These are phyloP conservation scores for Anastatus disparis DNA, from an alignment of 1,140 invertebrate genomes.

Conservation along the genomic window DNA sequence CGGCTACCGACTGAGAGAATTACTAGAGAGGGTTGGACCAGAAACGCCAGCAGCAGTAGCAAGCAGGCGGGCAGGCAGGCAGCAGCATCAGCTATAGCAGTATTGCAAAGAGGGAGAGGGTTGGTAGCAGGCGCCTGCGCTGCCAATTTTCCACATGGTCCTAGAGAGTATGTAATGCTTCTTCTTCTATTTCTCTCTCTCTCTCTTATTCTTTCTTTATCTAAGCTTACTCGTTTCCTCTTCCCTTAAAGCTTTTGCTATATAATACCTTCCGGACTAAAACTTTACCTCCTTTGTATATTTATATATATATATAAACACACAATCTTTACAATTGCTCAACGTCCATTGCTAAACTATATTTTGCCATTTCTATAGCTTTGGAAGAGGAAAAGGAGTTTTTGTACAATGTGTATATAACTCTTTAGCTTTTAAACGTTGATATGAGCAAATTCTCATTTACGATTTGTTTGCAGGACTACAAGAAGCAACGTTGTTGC, in stretches of 20 bases:
- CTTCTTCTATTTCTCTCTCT: background rate
- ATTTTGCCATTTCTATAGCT: too few species aligned
- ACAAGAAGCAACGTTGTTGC: too few species aligned
- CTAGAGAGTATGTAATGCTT: background rate
- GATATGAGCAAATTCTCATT: slow-evolving; percentile 14
- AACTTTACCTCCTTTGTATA: too few species aligned
- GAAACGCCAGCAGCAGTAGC: slow-evolving; percentile 37
- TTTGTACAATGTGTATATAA: too few species aligned
- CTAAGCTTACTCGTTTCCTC: background rate
- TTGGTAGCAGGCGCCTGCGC: slow-evolving; percentile 50
- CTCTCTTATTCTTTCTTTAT: background rate
- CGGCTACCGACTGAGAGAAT: slow-evolving; percentile 53
- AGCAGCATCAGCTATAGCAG: too few species aligned
- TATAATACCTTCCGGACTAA: too few species aligned
- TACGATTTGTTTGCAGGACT: background rate
- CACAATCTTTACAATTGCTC: too few species aligned
- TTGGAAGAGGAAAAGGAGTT: too few species aligned
- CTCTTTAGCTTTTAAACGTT: too few species aligned
- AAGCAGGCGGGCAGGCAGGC: slow-evolving; percentile 18
- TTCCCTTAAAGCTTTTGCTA: too few species aligned
- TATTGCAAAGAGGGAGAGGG: slow-evolving; percentile 16
- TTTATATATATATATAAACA: too few species aligned
- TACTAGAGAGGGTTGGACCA: slow-evolving; percentile 43
- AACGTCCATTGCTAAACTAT: too few species aligned
- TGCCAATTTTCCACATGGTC: slow-evolving; percentile 55